A percentile compares a stretch with the other conserved stretches of the same genome.
These are phyloP conservation scores for Sebastolobus altivelis DNA, from an alignment of 2,797 vertebrate genomes.

Conservation along the genomic window DNA sequence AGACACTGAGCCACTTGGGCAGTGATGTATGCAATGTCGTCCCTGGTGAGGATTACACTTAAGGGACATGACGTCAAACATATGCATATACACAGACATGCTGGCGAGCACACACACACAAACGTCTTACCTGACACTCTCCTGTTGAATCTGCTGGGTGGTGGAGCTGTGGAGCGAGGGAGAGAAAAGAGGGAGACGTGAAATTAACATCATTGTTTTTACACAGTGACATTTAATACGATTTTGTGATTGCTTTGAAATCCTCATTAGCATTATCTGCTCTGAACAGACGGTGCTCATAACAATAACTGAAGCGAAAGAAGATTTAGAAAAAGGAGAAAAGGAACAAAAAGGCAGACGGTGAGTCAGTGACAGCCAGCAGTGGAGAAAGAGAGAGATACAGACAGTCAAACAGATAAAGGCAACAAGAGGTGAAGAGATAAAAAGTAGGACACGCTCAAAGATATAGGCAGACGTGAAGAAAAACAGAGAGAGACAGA, in stretches of 20 bases:
- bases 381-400: slow-evolving; percentile 15
- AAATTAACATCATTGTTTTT: slow-evolving; percentile 46
- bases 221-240: slow-evolving; percentile 39
- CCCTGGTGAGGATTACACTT: slow-evolving; percentile 65
- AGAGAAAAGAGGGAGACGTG: slow-evolving; percentile 23
- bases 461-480: neutral
- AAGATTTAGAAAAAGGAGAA: slow-evolving; percentile 4
- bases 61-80: slow-evolving; percentile 78
- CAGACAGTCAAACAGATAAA: slow-evolving; percentile 10
- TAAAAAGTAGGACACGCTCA: slow-evolving; percentile 20
- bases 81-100: slow-evolving; percentile 6
- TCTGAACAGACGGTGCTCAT: slow-evolving; percentile 1
- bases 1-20: slow-evolving; percentile 39
- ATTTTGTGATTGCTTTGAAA: slow-evolving; percentile 40
- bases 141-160: slow-evolving; percentile 93
- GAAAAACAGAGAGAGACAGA: slow-evolving; percentile 1
- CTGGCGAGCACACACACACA: slow-evolving; percentile 34
- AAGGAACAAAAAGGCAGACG: slow-evolving; percentile 21
- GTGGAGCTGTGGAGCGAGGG: slow-evolving; percentile 88
- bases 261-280: slow-evolving; percentile 7
- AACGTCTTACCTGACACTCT: slow-evolving; percentile 94
- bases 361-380: slow-evolving; percentile 15
- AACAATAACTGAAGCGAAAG: neutral
- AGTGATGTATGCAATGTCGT: slow-evolving; percentile 50
- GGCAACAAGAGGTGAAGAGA: slow-evolving; percentile 23